Evolutionary conservation across 2,888 invertebrate genomes (phyloP).

Genomic region (Drosophila ezoana): DNA sequence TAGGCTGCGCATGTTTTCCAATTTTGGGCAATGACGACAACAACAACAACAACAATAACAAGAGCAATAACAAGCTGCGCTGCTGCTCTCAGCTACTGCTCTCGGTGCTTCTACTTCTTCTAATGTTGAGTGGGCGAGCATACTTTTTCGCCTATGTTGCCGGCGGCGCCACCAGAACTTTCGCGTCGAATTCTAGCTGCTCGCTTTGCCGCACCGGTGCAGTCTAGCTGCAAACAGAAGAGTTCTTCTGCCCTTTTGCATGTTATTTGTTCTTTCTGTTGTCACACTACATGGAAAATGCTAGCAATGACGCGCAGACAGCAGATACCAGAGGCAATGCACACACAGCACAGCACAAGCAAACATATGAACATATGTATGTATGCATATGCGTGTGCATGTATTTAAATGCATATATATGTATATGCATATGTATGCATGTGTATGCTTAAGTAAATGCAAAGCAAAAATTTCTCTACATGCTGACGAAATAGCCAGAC

Average conservation of each 20-base stretch:
- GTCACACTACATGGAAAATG: constrained; percentile 42
- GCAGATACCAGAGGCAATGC: constrained; percentile 28
- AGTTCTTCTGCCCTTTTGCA: constrained; percentile 17
- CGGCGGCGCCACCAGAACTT: constrained; percentile 47
- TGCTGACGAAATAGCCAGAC: constrained; percentile 36
- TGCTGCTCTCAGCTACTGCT: constrained; percentile 12
- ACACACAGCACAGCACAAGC: constrained; percentile 27
- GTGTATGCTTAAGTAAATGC: constrained; percentile 17
- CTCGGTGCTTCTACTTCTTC: constrained; percentile 11
- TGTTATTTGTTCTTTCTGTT: constrained; percentile 28
- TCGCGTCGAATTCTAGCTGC: constrained; percentile 40
- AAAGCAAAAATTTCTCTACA: constrained; percentile 35
- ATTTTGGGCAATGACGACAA: constrained; percentile 59
- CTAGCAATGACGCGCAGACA: constrained; percentile 45
- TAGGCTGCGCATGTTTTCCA: constrained; percentile 63
- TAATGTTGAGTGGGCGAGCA: constrained; percentile 31
- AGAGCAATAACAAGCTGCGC: constrained; percentile 34
- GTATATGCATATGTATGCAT: constrained; percentile 10
- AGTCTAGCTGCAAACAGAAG: constrained; percentile 11
- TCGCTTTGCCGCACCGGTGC: constrained; percentile 3
- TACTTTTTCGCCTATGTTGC: constrained; percentile 30
- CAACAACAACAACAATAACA: too few species aligned
- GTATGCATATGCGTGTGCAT: constrained; percentile 4
- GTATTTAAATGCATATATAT: constrained; percentile 11
- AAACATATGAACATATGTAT: constrained; percentile 14